Percentiles rank a stretch among this genome's conserved stretches.
Evolutionary conservation across 2,113 vertebrate species (phyloP).

Genomic region (Callithrix jacchus): DNA sequence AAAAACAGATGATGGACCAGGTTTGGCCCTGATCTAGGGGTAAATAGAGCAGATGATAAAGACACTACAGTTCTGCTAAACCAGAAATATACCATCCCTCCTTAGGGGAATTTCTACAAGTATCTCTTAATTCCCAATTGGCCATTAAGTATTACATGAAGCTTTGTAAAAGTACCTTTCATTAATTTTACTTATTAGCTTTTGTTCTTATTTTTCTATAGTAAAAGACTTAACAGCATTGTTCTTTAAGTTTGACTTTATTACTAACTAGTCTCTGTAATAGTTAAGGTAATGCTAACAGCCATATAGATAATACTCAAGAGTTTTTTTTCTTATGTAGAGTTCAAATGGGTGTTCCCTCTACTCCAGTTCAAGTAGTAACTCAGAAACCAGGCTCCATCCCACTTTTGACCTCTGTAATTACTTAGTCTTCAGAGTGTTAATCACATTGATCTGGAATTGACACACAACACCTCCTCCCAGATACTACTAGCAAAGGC

Average conservation of each 20-base stretch:
- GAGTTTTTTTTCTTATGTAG: slow-evolving; percentile 6
- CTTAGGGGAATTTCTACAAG: neutral
- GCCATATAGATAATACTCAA: neutral
- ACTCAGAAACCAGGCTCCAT: neutral
- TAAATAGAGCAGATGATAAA: neutral
- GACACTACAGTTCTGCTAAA: neutral
- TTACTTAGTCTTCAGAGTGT: neutral
- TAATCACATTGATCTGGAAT: neutral
- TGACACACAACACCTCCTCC: neutral
- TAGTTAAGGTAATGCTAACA: neutral
- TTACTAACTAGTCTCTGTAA: neutral
- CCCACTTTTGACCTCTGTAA: neutral
- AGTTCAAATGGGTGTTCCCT: neutral
- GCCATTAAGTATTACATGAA: neutral
- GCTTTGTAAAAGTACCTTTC: neutral
- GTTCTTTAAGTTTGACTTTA: neutral
- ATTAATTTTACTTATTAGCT: neutral
- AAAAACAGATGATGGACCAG: neutral
- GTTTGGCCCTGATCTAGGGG: neutral
- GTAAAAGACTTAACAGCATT: slow-evolving; percentile 1
- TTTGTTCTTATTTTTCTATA: slow-evolving; percentile 23
- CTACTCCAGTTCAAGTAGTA: neutral
- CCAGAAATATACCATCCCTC: neutral
- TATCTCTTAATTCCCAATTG: neutral
- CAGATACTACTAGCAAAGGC: neutral